Conservation (phyloP, 2,888 invertebrate species). For the Odontocerum albicorne region DNA sequence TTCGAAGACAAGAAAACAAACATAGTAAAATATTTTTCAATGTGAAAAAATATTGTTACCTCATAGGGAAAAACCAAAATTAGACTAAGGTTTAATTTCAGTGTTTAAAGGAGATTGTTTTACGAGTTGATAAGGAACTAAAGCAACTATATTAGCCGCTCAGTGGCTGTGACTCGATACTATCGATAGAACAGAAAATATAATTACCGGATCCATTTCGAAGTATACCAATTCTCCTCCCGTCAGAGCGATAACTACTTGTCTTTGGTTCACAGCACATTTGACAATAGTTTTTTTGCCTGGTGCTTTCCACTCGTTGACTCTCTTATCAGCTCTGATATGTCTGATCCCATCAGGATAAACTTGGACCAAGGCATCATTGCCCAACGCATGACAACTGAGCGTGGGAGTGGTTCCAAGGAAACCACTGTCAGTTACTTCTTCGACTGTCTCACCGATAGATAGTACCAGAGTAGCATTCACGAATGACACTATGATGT, state of each 20-base stretch:
- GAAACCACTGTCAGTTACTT: constrained; percentile 99
- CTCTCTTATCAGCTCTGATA: constrained; percentile 95
- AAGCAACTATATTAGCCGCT: constrained; percentile 1
- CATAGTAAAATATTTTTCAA: constrained; percentile 3
- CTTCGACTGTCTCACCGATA: constrained; percentile 99
- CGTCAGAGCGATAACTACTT: constrained; percentile 96
- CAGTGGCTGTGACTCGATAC: constrained; percentile 17
- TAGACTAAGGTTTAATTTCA: neutral
- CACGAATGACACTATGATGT: constrained; percentile 99
- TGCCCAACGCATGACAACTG: constrained; percentile 96
- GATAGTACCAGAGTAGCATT: constrained; percentile 96
- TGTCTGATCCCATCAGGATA: constrained; percentile 99
- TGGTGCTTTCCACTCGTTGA: constrained; percentile 99
- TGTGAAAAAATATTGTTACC: constrained; percentile 7
- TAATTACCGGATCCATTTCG: constrained; percentile 82
- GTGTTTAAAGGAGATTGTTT: constrained; percentile 2
- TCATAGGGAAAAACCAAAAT: neutral
- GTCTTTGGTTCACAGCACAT: constrained; percentile 97
- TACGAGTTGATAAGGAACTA: constrained; percentile 25
- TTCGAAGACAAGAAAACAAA: constrained; percentile 16
- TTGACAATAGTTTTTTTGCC: constrained; percentile 96
- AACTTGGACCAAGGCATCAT: constrained; percentile 97
- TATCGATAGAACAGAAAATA: neutral
- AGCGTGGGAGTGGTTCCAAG: constrained; percentile 97
- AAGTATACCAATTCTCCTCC: constrained; percentile 99